Percentiles rank a stretch among this genome's conserved stretches.
Evolutionary conservation across 1,140 invertebrate species (phyloP).

Genomic region (Cecropterus lyciades): DNA sequence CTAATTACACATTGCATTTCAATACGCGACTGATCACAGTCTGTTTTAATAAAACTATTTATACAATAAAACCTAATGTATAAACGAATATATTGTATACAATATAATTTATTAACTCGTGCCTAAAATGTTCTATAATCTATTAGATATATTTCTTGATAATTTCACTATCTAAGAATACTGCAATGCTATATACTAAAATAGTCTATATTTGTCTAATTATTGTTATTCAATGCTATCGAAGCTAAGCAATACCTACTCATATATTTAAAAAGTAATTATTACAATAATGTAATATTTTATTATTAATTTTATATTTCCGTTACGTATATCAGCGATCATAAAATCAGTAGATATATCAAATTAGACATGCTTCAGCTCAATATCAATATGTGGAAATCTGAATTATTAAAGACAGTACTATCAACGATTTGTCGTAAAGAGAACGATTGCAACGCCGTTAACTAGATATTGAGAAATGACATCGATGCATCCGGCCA

Average conservation of each 20-base stretch:
- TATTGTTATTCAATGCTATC: background rate
- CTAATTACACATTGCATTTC: conserved; percentile 62
- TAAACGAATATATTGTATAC: conserved; percentile 7
- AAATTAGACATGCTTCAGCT: conserved; percentile 2
- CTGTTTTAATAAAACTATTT: conserved; percentile 31
- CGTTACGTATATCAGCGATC: background rate
- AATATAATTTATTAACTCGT: conserved; percentile 24
- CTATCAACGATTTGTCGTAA: conserved; percentile 47
- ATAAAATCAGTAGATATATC: conserved; percentile 19
- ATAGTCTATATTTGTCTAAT: conserved; percentile 27
- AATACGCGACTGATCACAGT: conserved; percentile 55
- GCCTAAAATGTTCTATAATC: conserved; percentile 31
- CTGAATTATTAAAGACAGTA: conserved; percentile 15
- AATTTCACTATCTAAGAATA: conserved; percentile 27
- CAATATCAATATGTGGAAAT: background rate
- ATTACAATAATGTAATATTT: background rate
- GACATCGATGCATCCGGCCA: conserved; percentile 70
- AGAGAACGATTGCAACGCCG: conserved; percentile 66
- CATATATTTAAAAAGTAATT: background rate
- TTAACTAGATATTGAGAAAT: conserved; percentile 67
- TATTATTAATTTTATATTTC: conserved; percentile 1
- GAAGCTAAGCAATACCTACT: background rate
- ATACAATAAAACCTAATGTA: background rate
- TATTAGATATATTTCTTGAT: conserved; percentile 44
- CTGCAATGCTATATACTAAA: conserved; percentile 40